phyloP scores from a whole-genome alignment of 2,888 invertebrate species.

The Drosophila helvetica region DNA sequence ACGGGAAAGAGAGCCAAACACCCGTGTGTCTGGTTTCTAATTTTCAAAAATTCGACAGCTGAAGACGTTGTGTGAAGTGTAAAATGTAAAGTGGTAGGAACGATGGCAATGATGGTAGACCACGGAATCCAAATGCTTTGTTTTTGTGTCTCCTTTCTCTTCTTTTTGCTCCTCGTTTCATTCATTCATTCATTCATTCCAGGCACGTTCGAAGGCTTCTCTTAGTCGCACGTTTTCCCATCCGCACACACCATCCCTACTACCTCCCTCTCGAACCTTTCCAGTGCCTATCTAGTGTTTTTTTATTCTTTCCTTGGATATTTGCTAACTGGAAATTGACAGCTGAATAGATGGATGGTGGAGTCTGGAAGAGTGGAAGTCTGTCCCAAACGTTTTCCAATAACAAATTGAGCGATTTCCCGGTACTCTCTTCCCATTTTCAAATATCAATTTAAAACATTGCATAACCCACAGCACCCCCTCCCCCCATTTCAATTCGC shows the following conservation, averaged over 20 bases:
- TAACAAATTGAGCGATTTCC: neutral
- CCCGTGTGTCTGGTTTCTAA: conserved; percentile 51
- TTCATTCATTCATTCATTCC: conserved; percentile 30
- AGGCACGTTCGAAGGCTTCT: conserved; percentile 47
- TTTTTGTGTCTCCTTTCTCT: conserved; percentile 31
- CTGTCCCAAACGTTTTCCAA: neutral
- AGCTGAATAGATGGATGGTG: conserved; percentile 54
- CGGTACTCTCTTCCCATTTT: neutral
- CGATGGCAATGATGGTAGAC: conserved; percentile 7
- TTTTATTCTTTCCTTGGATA: conserved; percentile 29
- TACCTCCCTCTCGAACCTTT: neutral
- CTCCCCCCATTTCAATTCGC: conserved; percentile 5
- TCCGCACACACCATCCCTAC: neutral
- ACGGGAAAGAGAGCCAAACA: conserved; percentile 5
- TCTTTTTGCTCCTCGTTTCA: conserved; percentile 14
- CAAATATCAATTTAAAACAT: conserved; percentile 17
- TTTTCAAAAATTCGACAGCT: neutral
- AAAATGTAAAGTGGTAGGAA: neutral
- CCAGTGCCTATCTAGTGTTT: conserved; percentile 44
- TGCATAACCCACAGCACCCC: neutral
- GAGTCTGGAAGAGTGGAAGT: neutral
- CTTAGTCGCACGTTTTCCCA: conserved; percentile 3
- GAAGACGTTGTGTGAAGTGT: neutral
- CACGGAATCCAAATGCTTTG: conserved; percentile 25
- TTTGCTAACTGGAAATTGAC: conserved; percentile 68